These are phyloP conservation scores for Tenthredo distinguenda DNA, from an alignment of 2,888 invertebrate genomes.

Conservation along the genomic window DNA sequence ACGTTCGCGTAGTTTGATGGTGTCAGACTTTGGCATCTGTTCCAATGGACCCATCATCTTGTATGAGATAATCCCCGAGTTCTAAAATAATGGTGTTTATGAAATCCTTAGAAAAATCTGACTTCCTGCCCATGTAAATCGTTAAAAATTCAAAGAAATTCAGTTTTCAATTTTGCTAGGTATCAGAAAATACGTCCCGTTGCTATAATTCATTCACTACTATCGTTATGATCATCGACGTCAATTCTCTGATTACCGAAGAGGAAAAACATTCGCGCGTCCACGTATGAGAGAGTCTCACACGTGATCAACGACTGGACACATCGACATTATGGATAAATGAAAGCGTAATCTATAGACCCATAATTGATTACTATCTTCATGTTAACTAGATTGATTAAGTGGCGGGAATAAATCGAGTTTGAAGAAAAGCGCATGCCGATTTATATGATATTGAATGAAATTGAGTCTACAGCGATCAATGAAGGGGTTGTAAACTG, in stretches of 20 bases:
- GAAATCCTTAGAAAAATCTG: neutral
- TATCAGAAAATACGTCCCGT: neutral
- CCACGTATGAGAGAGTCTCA: neutral
- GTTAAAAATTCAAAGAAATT: neutral
- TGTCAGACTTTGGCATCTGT: conserved; percentile 89
- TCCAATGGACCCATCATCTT: conserved; percentile 81
- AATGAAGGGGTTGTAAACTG: neutral
- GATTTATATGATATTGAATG: neutral
- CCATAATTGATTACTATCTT: neutral
- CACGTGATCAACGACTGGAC: neutral
- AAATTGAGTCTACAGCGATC: conserved; percentile 35
- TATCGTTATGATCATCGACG: neutral
- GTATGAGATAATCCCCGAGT: neutral
- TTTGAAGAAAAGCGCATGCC: neutral
- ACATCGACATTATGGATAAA: neutral
- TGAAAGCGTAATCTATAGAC: neutral
- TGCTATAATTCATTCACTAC: neutral
- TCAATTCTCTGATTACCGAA: too few species aligned
- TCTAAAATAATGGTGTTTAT: neutral
- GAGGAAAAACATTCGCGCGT: too few species aligned
- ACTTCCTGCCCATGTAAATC: neutral
- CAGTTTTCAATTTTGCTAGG: neutral
- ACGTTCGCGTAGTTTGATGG: conserved; percentile 89
- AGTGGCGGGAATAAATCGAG: neutral
- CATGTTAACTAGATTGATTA: neutral